Evolutionary conservation across 2,888 invertebrate genomes (phyloP), one percentile per base, ranked within the genome.

Genomic region (Pediacus dermestoides): DNA sequence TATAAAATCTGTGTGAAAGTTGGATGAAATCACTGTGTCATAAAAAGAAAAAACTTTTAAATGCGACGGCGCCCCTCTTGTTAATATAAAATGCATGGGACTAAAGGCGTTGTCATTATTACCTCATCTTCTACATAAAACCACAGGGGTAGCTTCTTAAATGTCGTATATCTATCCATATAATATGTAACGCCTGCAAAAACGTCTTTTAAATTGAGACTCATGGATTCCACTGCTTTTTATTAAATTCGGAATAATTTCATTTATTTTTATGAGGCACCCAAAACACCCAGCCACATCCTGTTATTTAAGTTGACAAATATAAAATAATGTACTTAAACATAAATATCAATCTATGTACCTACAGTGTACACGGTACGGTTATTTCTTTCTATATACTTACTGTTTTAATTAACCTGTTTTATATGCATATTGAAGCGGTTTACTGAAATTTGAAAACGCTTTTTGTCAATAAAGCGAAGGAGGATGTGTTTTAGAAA

Each of bases 91-190:
- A 50, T 50, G 48, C 52, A 57, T 50, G 48, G 53, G 50, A 50
- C 57, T 48, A 48, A 42, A 52, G 48, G 50, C 44, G 56, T 58
- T 53, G 61, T 61, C 63, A 63, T 63, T 61, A 63, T 63, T 61
- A 55, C 55, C 53, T 57, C 52, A 50, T 57, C 54, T 52, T 50
- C 50, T 45, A 51, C 48, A 44, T 54, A 52, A 53, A 53, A 46
- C 58, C 50, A 42, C 54, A 48, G 58, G 58, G 58, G 58, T 52
- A 50, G 52, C 52, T 55, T 46, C 48, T 48, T 26, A 40, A 50
- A 53, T 60, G 60, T 57, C 60, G 54, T 58, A 60, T 58, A 58
- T 58, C 53, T 60, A 48, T 47, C 42, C 44, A 45, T 44, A 43
- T 48, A 49, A 55, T 52, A 53, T 55, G 50, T 54, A 52, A 52